Evolutionary conservation across 2,113 vertebrate genomes (phyloP), one percentile per base, ranked within the genome.

Genomic region (Capreolus pygargus): DNA sequence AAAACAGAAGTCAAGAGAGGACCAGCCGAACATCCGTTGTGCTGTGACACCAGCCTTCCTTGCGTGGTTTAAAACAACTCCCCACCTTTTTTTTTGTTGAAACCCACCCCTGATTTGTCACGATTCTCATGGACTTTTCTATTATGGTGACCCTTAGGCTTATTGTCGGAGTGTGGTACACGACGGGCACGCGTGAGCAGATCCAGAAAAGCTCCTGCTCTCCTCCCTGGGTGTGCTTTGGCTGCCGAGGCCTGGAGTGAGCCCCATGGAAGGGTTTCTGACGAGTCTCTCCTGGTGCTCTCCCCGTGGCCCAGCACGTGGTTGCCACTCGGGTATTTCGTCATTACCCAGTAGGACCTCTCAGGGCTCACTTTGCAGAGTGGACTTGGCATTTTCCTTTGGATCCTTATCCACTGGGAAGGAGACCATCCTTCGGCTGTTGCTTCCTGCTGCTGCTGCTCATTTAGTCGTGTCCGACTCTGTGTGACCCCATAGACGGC

Each of bases 1-100:
- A 97, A 98, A 87, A 47, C n/a, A 54, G 94, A 97, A 98, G 97
- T 98, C 96, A 74, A 98, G 36, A 95, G 95, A 95, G 98, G 98
- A 98, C 97, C 98, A 98, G 79, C 97, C 89, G 95, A 97, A 98
- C 30, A 4, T n/a, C 78, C n/a, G 96, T 89, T 47, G 2, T 91
- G 89, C 97, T 89, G 92, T 92, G 94, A 89, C 2, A 4, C 94
- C 50, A 61, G 61, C 6, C 96, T 85, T 57, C 9, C 96, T 83
- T 57, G 84, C 67, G 84, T 55, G 0, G 79, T 96, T 79, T 88
- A 86, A 58, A 86, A 76, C 39, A 16, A 21, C 89, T 81, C 89
- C 47, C 58, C n/a, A 27, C 47, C 23, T 67, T 86, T 93, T 74
- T 74, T 88, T 90, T 78, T 76, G 43, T 43, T 5, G 8, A 74